Percentiles rank a stretch among this genome's conserved stretches.
Evolutionary conservation across 1,140 invertebrate genomes (phyloP).

Genomic region (Ceratina australensis): DNA sequence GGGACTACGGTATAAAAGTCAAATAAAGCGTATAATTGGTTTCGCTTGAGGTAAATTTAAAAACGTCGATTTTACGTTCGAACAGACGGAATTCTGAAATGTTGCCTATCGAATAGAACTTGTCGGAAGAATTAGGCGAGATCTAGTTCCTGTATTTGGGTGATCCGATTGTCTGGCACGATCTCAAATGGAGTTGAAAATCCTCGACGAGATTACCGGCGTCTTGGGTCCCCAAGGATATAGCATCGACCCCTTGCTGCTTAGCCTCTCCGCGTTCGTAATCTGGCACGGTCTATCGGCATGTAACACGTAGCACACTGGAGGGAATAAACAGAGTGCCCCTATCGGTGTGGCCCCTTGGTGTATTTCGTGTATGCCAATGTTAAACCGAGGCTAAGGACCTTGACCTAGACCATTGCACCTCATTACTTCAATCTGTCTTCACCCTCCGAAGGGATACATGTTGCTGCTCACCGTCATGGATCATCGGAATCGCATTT

Average conservation of each 20-base stretch:
- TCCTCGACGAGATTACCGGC: slow-evolving; percentile 26
- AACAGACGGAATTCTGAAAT: too few relatives aligned
- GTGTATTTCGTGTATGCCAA: slow-evolving; percentile 33
- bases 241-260: slow-evolving; percentile 33
- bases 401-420: slow-evolving; percentile 50
- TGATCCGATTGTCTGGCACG: neutral
- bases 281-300: slow-evolving; percentile 17
- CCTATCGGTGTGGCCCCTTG: slow-evolving; percentile 20
- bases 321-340: slow-evolving; percentile 37
- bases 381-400: slow-evolving; percentile 24
- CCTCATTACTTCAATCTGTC: slow-evolving; percentile 42
- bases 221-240: slow-evolving; percentile 40
- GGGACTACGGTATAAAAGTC: neutral
- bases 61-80: too few relatives aligned
- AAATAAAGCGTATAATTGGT: neutral
- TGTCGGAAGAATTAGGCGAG: too few relatives aligned
- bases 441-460: slow-evolving; percentile 36
- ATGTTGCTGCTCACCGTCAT: neutral
- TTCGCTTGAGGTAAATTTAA: too few relatives aligned
- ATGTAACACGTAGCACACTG: slow-evolving; percentile 38
- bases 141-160: too few relatives aligned
- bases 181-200: slow-evolving; percentile 28
- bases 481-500: neutral
- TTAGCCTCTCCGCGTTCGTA: slow-evolving; percentile 7
- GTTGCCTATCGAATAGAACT: neutral